Percentiles rank a stretch among this genome's conserved stretches.
Conservation (phyloP, 1,140 invertebrate species). For the Ladona fulva region DNA sequence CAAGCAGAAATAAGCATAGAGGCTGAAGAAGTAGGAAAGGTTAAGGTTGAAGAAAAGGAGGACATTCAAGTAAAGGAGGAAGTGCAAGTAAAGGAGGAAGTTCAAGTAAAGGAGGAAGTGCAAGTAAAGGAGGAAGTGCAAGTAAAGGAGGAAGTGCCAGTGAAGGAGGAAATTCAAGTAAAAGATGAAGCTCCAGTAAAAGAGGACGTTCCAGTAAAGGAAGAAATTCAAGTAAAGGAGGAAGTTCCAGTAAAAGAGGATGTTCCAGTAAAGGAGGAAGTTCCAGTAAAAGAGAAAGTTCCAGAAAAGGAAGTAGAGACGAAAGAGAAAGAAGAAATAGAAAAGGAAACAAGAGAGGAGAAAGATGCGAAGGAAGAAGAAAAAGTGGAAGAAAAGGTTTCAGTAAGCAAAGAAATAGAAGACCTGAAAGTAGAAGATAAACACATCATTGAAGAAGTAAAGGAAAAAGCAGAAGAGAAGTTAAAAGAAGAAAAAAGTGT, state of each 20-base stretch:
- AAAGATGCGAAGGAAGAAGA: background rate
- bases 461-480: no score
- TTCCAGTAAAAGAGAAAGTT: background rate
- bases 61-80: background rate
- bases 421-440: no score
- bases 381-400: background rate
- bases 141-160: background rate
- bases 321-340: background rate
- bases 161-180: background rate
- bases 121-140: background rate
- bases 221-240: background rate
- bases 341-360: background rate
- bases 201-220: background rate
- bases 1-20: constrained; percentile 17
- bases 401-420: no score
- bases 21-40: constrained; percentile 12
- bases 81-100: background rate
- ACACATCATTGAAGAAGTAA: no score
- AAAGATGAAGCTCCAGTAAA: background rate
- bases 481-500: no score
- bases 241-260: background rate
- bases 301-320: background rate
- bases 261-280: background rate
- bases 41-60: background rate
- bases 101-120: background rate